Percentiles rank a stretch among this genome's conserved stretches.
Conservation (phyloP, 2,113 vertebrate genomes). For the Arothron firmamentum region DNA sequence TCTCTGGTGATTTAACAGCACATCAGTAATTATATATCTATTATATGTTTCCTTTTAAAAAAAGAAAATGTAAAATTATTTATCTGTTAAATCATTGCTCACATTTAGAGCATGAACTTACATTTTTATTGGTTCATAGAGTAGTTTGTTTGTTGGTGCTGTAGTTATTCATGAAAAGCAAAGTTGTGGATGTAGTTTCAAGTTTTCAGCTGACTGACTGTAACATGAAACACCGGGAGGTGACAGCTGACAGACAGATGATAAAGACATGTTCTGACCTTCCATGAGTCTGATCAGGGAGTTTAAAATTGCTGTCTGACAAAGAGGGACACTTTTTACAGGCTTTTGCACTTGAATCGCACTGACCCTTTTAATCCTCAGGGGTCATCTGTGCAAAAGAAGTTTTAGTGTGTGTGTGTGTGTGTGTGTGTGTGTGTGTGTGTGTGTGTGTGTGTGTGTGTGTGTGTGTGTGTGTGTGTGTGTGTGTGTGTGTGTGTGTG, state of each 20-base stretch:
- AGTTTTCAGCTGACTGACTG: constrained; percentile 3
- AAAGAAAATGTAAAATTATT: constrained; percentile 4
- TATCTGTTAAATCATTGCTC: background rate
- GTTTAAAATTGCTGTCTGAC: constrained; percentile 10
- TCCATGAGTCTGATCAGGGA: constrained; percentile 42
- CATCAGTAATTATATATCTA: background rate
- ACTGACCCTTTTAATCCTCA: constrained; percentile 26
- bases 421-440: no score
- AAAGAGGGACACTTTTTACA: constrained; percentile 29
- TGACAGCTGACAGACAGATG: constrained; percentile 21
- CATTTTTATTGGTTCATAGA: no score
- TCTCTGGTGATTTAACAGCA: constrained; percentile 15
- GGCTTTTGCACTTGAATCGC: constrained; percentile 12
- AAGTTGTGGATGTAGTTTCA: background rate
- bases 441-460: no score
- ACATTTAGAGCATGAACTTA: no score
- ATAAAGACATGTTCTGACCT: constrained; percentile 33
- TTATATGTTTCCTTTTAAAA: background rate
- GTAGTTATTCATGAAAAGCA: no score
- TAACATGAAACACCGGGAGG: constrained; percentile 35
- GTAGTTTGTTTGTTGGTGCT: no score
- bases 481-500: background rate
- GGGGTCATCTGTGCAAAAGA: constrained; percentile 2
- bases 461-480: background rate
- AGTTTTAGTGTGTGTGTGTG: no score